Percentiles rank a stretch among this genome's conserved stretches.
Conservation (phyloP, 30 jellyfish, hydroid and myxozoan species). For the Mastigias papua region DNA sequence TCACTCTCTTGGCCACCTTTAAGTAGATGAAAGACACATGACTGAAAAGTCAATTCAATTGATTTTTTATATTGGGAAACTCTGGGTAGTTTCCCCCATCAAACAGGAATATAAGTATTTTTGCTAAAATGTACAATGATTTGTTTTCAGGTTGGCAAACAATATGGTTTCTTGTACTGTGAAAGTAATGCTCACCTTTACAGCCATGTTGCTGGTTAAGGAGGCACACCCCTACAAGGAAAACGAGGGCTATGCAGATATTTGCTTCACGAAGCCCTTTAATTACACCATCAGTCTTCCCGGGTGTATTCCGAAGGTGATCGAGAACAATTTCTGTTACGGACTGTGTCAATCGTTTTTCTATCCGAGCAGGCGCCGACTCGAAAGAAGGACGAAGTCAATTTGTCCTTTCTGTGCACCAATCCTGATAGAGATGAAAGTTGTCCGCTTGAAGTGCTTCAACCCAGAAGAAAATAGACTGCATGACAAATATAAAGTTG, state of each 20-base stretch:
- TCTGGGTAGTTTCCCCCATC: too few species aligned
- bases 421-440: neutral
- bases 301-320: slow-evolving; percentile 46
- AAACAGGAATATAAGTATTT: too few species aligned
- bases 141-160: neutral
- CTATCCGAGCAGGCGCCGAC: slow-evolving; percentile 40
- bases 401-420: slow-evolving; percentile 72
- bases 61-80: too few species aligned
- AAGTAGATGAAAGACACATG: too few species aligned
- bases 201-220: neutral
- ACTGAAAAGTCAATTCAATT: too few species aligned
- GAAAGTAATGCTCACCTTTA: neutral
- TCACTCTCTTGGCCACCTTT: too few species aligned
- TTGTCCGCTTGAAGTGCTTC: neutral
- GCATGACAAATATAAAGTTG: slow-evolving; percentile 16
- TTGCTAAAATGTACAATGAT: neutral
- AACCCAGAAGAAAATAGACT: neutral
- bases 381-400: slow-evolving; percentile 27
- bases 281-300: slow-evolving; percentile 59
- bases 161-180: neutral
- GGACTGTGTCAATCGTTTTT: slow-evolving; percentile 56
- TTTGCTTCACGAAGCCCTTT: slow-evolving; percentile 62
- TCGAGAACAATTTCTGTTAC: slow-evolving; percentile 56
- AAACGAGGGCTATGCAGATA: neutral
- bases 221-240: neutral